A percentile compares a stretch with the other conserved stretches of the same genome.
phyloP scores from a whole-genome alignment of 1,140 invertebrate species.

The Chironomus tepperi region DNA sequence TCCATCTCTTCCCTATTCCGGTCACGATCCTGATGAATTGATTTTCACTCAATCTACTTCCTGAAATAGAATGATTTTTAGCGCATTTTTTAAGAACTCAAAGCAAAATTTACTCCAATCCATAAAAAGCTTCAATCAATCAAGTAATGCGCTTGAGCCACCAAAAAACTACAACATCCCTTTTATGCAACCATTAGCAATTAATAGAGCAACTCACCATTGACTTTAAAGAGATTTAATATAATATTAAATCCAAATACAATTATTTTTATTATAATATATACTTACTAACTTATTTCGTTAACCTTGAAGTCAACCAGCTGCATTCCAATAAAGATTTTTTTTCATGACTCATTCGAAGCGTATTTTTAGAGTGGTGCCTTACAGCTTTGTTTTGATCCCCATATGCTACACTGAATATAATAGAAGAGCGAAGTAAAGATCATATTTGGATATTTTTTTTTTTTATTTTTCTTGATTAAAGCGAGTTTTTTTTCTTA shows the following conservation, averaged over 20 bases:
- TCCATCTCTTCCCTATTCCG: too few species aligned
- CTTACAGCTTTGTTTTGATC: not conserved
- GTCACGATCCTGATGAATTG: too few species aligned
- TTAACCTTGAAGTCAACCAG: constrained; percentile 12
- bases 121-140: too few species aligned
- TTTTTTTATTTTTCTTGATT: not conserved
- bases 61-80: too few species aligned
- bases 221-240: constrained; percentile 3
- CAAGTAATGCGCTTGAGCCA: too few species aligned
- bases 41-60: too few species aligned
- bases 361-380: not conserved
- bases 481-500: not conserved
- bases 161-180: too few species aligned
- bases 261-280: not conserved
- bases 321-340: constrained; percentile 3
- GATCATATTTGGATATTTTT: constrained; percentile 14
- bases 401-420: not conserved
- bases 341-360: not conserved
- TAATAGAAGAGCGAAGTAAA: constrained; percentile 9
- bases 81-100: too few species aligned
- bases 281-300: not conserved
- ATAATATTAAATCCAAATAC: not conserved
- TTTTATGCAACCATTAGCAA: not conserved
- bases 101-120: too few species aligned
- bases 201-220: not conserved